Conservation (phyloP, 2,113 vertebrate genomes). For the Malurus elegans region DNA sequence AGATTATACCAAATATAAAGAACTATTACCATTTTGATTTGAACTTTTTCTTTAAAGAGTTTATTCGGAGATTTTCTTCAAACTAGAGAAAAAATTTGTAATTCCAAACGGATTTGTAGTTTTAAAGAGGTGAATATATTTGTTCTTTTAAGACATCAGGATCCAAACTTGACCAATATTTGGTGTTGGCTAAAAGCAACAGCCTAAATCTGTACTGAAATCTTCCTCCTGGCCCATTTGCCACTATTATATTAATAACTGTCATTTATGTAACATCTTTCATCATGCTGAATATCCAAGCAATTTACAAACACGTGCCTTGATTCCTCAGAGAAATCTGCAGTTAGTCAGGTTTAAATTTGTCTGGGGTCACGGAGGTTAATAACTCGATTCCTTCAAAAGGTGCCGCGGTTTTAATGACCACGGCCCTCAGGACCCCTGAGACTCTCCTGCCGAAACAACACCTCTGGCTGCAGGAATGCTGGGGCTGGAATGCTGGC, state of each 20-base stretch:
- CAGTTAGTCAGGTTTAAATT: slow-evolving; percentile 31
- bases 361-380: slow-evolving; percentile 3
- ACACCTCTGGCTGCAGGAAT: not conserved
- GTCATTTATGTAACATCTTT: slow-evolving; percentile 33
- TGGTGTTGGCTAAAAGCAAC: not conserved
- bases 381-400: slow-evolving; percentile 46
- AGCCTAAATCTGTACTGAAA: not conserved
- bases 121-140: not conserved
- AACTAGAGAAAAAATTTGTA: not conserved
- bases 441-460: not conserved
- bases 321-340: slow-evolving; percentile 38
- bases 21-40: not conserved
- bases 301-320: slow-evolving; percentile 52
- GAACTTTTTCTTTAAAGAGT: not conserved
- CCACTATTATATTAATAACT: slow-evolving; percentile 42
- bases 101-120: not conserved
- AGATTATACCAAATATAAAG: not conserved
- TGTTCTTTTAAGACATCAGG: not conserved
- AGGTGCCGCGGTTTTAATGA: slow-evolving; percentile 34
- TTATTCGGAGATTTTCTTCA: not conserved
- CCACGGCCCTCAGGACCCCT: not conserved
- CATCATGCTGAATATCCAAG: not conserved
- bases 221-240: slow-evolving; percentile 23
- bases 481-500: not conserved
- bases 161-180: not conserved